Evolutionary conservation across 2,113 vertebrate species (phyloP), one percentile per base, ranked within the genome.

Genomic region (Pteronura brasiliensis): DNA sequence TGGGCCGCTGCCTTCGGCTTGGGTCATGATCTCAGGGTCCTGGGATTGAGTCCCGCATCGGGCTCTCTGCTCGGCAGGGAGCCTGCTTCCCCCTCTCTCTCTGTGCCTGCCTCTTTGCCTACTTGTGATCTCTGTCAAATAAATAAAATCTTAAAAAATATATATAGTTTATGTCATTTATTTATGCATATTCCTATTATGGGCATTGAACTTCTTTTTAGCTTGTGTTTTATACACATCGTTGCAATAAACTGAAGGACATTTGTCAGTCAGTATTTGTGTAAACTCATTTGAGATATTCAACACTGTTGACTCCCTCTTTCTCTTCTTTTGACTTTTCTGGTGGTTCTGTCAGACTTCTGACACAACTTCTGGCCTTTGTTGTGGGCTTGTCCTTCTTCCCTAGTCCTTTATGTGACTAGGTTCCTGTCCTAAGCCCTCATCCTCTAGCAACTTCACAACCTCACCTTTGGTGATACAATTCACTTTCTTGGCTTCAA

Each of bases 401-500:
- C 34, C 29, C 13, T 63, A 47, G 17, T 6, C 3, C 39, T 93
- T 82, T 63, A 13, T 71, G 25, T 69, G 47, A 49, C n/a, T 36
- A 61, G 25, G 15, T 49, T 93, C n/a, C 63, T 47, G 20, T 94
- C 47, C 52, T 67, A 81, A 74, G 39, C 12, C 21, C 14, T 88
- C n/a, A 3, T 83, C 34, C 39, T 76, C 34, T 47, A 7, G 2
- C 65, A 76, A 61, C n/a, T 34, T 88, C 25, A 42, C 29, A 82
- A 7, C 25, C 81, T 94, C 34, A 34, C 52, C 18, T 65, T 81
- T 74, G 55, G 67, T 84, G 81, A 76, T 81, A 13, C 31, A 65
- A 77, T 92, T 71, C 67, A 55, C 36, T 77, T 77, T 87, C 20
- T 90, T 87, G 21, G n/a, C 65, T 97, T 49, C 76, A 84, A 83